These are phyloP conservation scores for Entomyzon cyanotis DNA, from an alignment of 2,113 vertebrate genomes.

Conservation along the genomic window DNA sequence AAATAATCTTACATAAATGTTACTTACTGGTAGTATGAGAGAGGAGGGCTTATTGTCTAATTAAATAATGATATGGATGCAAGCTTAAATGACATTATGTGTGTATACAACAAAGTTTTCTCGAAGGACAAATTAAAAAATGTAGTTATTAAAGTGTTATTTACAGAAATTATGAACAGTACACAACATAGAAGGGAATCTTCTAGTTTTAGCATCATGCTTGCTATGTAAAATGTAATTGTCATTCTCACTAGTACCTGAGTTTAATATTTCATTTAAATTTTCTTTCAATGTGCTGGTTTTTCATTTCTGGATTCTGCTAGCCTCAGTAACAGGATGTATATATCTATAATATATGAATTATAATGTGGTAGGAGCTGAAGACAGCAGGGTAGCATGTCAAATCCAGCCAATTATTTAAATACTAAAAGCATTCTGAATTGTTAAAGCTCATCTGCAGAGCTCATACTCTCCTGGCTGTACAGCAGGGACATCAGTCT, in stretches of 20 bases:
- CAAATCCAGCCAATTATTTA: not conserved
- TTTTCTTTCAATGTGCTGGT: not conserved
- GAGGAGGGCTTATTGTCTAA: not conserved
- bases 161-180: not conserved
- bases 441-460: not conserved
- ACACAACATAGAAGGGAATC: not conserved
- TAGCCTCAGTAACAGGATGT: not conserved
- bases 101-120: not conserved
- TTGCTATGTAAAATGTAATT: not conserved
- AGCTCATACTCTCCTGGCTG: not conserved
- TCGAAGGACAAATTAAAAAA: not conserved
- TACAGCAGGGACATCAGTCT: not conserved
- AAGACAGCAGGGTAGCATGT: not conserved
- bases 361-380: not conserved
- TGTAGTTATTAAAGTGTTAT: not conserved
- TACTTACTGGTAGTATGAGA: not conserved
- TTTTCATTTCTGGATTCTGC: not conserved
- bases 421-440: not conserved
- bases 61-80: conserved; percentile 1
- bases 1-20: not conserved
- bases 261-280: not conserved
- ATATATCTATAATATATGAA: not conserved
- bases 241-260: not conserved
- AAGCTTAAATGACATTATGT: not conserved
- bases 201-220: not conserved